Evolutionary conservation across 2,797 vertebrate species (phyloP).

Genomic region (Lutjanus campechanus): DNA sequence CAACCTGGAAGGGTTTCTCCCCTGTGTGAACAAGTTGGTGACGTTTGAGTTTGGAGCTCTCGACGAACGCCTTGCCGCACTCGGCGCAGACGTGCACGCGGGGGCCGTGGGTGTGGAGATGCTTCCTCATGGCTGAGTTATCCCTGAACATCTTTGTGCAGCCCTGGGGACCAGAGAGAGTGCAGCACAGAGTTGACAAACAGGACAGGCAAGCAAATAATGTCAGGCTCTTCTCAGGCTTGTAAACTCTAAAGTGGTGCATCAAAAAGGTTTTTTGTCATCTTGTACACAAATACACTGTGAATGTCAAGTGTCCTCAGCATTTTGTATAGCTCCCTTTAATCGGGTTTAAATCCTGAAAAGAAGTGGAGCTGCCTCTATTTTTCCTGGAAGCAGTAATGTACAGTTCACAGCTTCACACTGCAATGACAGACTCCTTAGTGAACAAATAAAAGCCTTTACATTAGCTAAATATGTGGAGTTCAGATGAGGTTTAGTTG

Average conservation of each 20-base stretch:
- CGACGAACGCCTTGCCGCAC: constrained; percentile 99
- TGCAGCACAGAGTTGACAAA: constrained; percentile 20
- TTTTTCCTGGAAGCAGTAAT: constrained; percentile 3
- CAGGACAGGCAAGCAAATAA: not conserved
- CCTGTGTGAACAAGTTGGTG: constrained; percentile 99
- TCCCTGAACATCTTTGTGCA: constrained; percentile 99
- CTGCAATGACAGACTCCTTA: constrained; percentile 3
- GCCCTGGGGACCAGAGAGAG: constrained; percentile 84
- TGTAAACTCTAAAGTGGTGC: not conserved
- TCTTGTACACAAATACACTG: constrained; percentile 1
- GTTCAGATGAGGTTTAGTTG: constrained; percentile 26
- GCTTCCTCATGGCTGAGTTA: constrained; percentile 99
- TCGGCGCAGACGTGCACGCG: constrained; percentile 98
- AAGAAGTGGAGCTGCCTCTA: not conserved
- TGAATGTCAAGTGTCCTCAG: constrained; percentile 3
- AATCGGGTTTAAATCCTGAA: constrained; percentile 3
- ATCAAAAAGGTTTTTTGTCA: not conserved
- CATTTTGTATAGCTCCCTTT: constrained; percentile 1
- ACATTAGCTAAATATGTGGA: constrained; percentile 24
- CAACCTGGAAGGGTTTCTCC: constrained; percentile 99
- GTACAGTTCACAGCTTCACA: constrained; percentile 22
- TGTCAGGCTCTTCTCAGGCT: not conserved
- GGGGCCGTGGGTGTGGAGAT: constrained; percentile 98
- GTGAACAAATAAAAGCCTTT: constrained; percentile 17
- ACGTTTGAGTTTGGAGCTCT: constrained; percentile 98